phyloP scores from a whole-genome alignment of 2,888 invertebrate genomes.

The Rotaria macrura region DNA sequence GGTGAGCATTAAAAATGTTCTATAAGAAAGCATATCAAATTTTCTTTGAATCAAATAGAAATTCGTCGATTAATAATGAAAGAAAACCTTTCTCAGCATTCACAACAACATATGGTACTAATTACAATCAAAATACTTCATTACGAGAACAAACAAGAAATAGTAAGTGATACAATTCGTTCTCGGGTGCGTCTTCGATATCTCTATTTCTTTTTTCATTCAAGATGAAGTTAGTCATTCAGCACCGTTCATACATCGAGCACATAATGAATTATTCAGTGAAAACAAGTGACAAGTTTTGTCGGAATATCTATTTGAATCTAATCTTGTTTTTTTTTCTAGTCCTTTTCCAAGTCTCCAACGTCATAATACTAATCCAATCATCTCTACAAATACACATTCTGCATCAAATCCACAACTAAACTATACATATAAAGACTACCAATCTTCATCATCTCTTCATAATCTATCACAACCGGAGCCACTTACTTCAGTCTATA shows the following conservation, averaged over 20 bases:
- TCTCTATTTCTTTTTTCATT: neutral
- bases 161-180: neutral
- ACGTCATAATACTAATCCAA: neutral
- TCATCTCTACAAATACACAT: neutral
- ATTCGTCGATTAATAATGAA: neutral
- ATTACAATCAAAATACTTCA: neutral
- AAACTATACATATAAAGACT: neutral
- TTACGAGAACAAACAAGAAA: neutral
- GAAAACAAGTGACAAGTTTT: neutral
- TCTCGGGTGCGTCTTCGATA: neutral
- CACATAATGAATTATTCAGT: neutral
- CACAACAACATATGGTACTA: neutral
- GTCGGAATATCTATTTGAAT: too few relatives aligned
- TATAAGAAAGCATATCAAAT: too few relatives aligned
- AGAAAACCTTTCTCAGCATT: neutral
- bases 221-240: neutral
- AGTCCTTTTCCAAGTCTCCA: slow-evolving; percentile 4
- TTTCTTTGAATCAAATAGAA: neutral
- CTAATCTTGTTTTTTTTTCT: too few relatives aligned
- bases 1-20: neutral
- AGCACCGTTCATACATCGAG: neutral
- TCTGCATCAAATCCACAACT: neutral
- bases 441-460: neutral
- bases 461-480: neutral
- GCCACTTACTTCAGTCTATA: neutral